Conservation (phyloP, 2,888 invertebrate species). For the Melanchra persicariae region DNA sequence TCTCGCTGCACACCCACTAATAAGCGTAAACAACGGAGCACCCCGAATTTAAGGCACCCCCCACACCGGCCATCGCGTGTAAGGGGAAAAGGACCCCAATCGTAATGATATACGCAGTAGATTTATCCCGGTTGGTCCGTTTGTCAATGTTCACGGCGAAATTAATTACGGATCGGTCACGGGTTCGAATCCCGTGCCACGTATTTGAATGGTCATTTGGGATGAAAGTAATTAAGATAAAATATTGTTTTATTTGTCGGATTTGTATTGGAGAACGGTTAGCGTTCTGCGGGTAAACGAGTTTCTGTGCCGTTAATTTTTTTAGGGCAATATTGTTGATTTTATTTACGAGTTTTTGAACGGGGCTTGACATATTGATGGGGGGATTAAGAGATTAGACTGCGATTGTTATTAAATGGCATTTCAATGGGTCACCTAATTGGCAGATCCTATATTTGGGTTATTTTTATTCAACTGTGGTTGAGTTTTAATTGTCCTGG, state of each 20-base stretch:
- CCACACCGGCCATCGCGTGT: constrained; percentile 44
- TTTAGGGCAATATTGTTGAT: constrained; percentile 60
- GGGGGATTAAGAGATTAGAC: constrained; percentile 32
- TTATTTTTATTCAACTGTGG: neutral
- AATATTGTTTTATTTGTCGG: constrained; percentile 73
- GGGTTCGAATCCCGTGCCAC: constrained; percentile 75
- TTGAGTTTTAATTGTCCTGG: neutral
- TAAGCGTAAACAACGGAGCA: constrained; percentile 55
- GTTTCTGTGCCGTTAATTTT: constrained; percentile 49
- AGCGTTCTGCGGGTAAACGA: constrained; percentile 47
- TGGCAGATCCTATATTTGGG: neutral
- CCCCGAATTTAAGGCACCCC: constrained; percentile 32
- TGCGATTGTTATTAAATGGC: neutral
- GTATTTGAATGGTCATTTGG: constrained; percentile 78
- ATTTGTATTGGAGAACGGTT: constrained; percentile 59
- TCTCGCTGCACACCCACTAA: constrained; percentile 49
- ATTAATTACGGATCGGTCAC: constrained; percentile 85
- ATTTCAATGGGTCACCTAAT: neutral
- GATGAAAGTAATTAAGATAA: constrained; percentile 76
- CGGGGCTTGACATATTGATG: constrained; percentile 54
- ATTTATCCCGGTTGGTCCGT: constrained; percentile 83
- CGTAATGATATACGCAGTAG: constrained; percentile 85
- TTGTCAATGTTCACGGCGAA: constrained; percentile 84
- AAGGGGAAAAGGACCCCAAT: constrained; percentile 64
- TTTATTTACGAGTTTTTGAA: constrained; percentile 61